These are phyloP conservation scores for Cynopterus sphinx DNA, from an alignment of 2,797 vertebrate species.

Conservation along the genomic window DNA sequence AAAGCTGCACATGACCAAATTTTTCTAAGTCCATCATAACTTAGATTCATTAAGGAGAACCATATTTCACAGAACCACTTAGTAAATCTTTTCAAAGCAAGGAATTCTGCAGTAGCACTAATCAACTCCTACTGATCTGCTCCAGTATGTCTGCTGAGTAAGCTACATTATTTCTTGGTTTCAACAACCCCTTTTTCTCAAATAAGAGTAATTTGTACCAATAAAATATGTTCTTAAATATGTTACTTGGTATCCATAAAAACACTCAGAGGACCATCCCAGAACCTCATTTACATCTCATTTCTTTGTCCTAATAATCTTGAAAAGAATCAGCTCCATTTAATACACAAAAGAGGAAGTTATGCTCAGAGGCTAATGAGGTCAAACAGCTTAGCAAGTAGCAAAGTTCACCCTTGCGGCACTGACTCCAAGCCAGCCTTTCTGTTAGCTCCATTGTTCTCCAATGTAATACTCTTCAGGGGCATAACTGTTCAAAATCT, in stretches of 20 bases:
- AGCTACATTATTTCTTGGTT: slow-evolving; percentile 16
- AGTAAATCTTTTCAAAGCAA: neutral
- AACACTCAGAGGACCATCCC: neutral
- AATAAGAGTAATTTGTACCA: neutral
- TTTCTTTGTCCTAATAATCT: neutral
- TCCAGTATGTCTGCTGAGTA: neutral
- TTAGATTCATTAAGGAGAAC: slow-evolving; percentile 19
- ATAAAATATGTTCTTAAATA: slow-evolving; percentile 24
- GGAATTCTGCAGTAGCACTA: neutral
- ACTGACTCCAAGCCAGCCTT: neutral
- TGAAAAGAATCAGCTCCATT: neutral
- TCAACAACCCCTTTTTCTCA: neutral
- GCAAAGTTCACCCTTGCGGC: neutral
- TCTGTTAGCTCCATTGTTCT: neutral
- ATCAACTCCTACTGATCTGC: neutral
- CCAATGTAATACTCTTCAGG: neutral
- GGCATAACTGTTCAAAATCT: neutral
- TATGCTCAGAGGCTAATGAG: neutral
- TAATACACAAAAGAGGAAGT: neutral
- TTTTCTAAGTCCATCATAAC: neutral
- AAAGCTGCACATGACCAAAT: neutral
- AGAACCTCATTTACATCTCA: neutral
- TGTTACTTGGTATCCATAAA: slow-evolving; percentile 14
- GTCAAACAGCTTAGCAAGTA: neutral
- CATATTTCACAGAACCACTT: neutral